Evolutionary conservation across 2,888 invertebrate species (phyloP).

Genomic region (Aphodius granarius): DNA sequence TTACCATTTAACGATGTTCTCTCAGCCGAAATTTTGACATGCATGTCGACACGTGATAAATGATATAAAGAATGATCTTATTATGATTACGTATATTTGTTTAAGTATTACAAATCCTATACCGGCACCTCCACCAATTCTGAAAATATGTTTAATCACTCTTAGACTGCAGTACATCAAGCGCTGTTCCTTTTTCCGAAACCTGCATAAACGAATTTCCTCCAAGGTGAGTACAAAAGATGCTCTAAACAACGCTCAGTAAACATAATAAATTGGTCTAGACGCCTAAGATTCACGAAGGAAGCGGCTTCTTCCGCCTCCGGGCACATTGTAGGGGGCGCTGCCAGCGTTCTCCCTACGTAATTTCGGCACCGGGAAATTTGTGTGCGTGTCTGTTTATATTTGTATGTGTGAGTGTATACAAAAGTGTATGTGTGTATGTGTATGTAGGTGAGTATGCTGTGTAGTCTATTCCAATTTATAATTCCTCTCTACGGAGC

Average conservation of each 20-base stretch:
- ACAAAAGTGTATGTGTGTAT: background rate
- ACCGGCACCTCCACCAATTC: no score
- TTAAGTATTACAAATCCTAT: no score
- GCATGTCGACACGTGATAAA: background rate
- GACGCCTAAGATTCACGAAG: background rate
- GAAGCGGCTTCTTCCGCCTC: background rate
- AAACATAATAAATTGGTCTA: background rate
- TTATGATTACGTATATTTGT: no score
- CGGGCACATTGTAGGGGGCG: background rate
- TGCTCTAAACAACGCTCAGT: background rate
- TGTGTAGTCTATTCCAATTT: constrained; percentile 9
- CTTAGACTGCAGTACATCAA: background rate
- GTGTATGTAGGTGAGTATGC: background rate
- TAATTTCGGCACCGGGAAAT: background rate
- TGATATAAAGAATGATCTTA: background rate
- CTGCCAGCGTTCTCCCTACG: background rate
- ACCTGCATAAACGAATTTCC: background rate
- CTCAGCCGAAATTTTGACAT: background rate
- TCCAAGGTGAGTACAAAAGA: background rate
- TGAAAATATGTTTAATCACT: no score
- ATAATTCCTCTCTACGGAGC: constrained; percentile 4
- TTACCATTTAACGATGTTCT: background rate
- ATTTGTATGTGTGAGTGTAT: background rate
- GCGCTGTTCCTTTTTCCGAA: background rate
- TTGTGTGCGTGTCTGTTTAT: background rate